phyloP scores from a whole-genome alignment of 1,140 invertebrate genomes.

The Leucophenga varia region DNA sequence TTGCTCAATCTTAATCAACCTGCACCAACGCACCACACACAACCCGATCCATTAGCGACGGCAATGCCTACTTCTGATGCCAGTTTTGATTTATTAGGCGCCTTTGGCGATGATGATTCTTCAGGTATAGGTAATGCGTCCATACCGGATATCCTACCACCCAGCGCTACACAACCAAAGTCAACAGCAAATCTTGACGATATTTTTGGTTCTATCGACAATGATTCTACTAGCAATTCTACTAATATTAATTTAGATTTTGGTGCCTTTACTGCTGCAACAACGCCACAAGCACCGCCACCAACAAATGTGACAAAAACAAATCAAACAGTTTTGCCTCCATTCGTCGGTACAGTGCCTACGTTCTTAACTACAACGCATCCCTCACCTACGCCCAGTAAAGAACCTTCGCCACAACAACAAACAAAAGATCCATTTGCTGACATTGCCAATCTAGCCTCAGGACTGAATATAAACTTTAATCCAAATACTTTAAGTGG shows the following conservation, averaged over 20 bases:
- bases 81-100: constrained; percentile 66
- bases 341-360: constrained; percentile 31
- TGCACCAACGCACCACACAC: constrained; percentile 16
- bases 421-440: constrained; percentile 60
- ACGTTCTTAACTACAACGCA: constrained; percentile 24
- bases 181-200: constrained; percentile 45
- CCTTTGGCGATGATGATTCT: constrained; percentile 57
- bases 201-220: constrained; percentile 41
- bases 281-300: constrained; percentile 9
- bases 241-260: constrained; percentile 20
- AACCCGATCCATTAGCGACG: constrained; percentile 31
- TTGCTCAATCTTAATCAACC: constrained; percentile 60
- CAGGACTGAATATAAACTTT: constrained; percentile 49
- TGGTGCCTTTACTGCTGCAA: constrained; percentile 9
- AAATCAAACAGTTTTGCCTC: constrained; percentile 23
- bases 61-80: constrained; percentile 58
- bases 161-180: constrained; percentile 32
- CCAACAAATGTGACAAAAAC: background rate
- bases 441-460: constrained; percentile 59
- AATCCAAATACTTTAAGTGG: constrained; percentile 37
- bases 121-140: constrained; percentile 42
- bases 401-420: constrained; percentile 36
- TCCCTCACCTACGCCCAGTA: constrained; percentile 42
- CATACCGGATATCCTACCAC: constrained; percentile 44
- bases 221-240: constrained; percentile 7